A percentile compares a stretch with the other conserved stretches of the same genome.
Evolutionary conservation across 2,888 invertebrate genomes (phyloP).

Genomic region (Sarcophaga carnaria): DNA sequence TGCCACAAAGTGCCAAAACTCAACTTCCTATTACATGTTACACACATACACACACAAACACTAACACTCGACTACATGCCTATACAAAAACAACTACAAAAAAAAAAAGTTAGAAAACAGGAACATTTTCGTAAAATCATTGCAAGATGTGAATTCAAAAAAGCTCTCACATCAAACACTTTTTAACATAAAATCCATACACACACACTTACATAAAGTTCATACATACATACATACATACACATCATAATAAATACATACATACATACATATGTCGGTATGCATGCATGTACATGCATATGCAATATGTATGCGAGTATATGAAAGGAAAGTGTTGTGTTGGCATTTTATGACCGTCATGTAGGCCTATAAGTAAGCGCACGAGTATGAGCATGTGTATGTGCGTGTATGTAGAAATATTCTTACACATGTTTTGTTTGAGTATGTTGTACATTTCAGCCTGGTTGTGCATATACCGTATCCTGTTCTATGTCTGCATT

Average conservation of each 20-base stretch:
- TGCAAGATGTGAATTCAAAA: constrained; percentile 42
- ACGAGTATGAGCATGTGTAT: not conserved
- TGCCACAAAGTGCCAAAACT: constrained; percentile 68
- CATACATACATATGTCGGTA: not conserved
- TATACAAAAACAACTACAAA: not conserved
- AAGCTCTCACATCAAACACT: not conserved
- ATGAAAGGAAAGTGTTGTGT: constrained; percentile 64
- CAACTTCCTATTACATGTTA: constrained; percentile 65
- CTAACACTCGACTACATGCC: too few species aligned
- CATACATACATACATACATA: constrained; percentile 1
- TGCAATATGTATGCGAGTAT: not conserved
- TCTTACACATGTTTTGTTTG: constrained; percentile 29
- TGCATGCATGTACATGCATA: constrained; percentile 8
- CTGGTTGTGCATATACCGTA: constrained; percentile 35
- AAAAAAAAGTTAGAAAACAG: not conserved
- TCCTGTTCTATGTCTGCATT: constrained; percentile 46
- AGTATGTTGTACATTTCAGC: not conserved
- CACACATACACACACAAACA: not conserved
- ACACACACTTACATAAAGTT: not conserved
- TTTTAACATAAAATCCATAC: not conserved
- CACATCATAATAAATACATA: not conserved
- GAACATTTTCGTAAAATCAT: constrained; percentile 40
- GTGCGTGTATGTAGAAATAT: constrained; percentile 23
- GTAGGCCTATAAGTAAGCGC: not conserved
- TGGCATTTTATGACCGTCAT: constrained; percentile 61